Evolutionary conservation across 2,113 vertebrate genomes (phyloP).

Genomic region (Chionomys nivalis): DNA sequence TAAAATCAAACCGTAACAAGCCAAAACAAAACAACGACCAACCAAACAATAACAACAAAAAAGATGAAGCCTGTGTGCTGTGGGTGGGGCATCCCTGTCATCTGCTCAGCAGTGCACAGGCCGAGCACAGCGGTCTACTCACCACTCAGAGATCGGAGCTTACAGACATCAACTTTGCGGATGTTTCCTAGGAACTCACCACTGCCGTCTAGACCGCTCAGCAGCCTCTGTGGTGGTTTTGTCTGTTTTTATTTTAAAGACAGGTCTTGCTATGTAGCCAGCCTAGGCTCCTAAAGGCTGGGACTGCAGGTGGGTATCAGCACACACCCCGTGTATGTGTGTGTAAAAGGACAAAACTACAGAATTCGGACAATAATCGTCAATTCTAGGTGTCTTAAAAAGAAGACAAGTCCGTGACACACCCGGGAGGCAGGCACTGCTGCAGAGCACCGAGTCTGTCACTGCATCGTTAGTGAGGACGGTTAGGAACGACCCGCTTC

Average conservation of each 20-base stretch:
- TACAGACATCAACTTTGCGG: constrained; percentile 20
- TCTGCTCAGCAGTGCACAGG: too few species aligned
- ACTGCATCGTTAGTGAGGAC: constrained; percentile 73
- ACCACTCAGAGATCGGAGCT: neutral
- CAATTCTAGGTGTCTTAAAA: constrained; percentile 58
- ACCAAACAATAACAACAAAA: neutral
- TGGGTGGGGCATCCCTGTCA: neutral
- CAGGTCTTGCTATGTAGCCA: neutral
- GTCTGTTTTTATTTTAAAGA: neutral
- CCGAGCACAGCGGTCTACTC: neutral
- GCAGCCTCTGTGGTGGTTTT: neutral
- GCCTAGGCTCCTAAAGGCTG: neutral
- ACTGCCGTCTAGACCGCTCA: too few species aligned
- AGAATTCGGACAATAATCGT: constrained; percentile 71
- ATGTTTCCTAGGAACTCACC: neutral
- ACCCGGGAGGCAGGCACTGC: constrained; percentile 79
- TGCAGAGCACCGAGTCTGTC: constrained; percentile 71
- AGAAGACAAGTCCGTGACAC: constrained; percentile 35
- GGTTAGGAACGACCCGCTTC: constrained; percentile 8
- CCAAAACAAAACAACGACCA: neutral
- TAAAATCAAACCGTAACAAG: neutral
- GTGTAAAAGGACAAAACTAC: neutral
- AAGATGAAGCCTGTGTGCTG: neutral
- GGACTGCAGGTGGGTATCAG: too few species aligned
- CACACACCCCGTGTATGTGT: neutral